A percentile compares a stretch with the other conserved stretches of the same genome.
These are phyloP conservation scores for Bucorvus abyssinicus DNA, from an alignment of 2,797 vertebrate genomes.

Conservation along the genomic window DNA sequence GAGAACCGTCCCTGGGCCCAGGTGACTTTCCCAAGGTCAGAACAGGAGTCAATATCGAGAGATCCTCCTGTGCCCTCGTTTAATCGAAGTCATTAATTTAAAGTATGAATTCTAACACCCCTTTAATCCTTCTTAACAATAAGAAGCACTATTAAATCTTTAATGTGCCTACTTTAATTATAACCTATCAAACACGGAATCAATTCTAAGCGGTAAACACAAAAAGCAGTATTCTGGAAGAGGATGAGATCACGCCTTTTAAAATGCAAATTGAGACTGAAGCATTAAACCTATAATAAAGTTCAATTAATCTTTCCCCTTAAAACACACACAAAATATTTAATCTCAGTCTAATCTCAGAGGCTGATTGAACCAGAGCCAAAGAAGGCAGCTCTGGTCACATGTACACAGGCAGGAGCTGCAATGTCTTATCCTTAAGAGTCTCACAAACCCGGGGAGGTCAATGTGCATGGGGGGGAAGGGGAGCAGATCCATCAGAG, in stretches of 20 bases:
- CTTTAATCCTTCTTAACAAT: conserved; percentile 65
- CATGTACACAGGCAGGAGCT: background rate
- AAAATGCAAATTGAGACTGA: conserved; percentile 66
- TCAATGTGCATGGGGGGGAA: too few relatives aligned
- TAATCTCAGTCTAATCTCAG: conserved; percentile 42
- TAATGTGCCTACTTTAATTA: conserved; percentile 67
- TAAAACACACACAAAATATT: conserved; percentile 58
- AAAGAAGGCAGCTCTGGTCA: background rate
- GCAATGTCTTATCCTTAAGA: background rate
- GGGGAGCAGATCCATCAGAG: background rate
- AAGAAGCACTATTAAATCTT: conserved; percentile 64
- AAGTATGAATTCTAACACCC: conserved; percentile 39
- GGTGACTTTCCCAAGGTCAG: conserved; percentile 50
- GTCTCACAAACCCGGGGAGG: background rate
- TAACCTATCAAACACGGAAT: conserved; percentile 56
- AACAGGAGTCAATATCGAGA: background rate
- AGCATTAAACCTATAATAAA: conserved; percentile 66
- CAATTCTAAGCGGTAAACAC: conserved; percentile 55
- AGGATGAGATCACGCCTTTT: conserved; percentile 54
- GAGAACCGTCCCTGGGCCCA: background rate
- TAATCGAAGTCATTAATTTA: conserved; percentile 58
- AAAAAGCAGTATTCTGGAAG: conserved; percentile 5
- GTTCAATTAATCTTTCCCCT: conserved; percentile 61
- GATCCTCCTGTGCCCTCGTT: background rate
- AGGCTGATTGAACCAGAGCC: background rate